Percentiles rank a stretch among this genome's conserved stretches.
These are phyloP conservation scores for Crepidodera aurea DNA, from an alignment of 2,888 invertebrate genomes.

Conservation along the genomic window DNA sequence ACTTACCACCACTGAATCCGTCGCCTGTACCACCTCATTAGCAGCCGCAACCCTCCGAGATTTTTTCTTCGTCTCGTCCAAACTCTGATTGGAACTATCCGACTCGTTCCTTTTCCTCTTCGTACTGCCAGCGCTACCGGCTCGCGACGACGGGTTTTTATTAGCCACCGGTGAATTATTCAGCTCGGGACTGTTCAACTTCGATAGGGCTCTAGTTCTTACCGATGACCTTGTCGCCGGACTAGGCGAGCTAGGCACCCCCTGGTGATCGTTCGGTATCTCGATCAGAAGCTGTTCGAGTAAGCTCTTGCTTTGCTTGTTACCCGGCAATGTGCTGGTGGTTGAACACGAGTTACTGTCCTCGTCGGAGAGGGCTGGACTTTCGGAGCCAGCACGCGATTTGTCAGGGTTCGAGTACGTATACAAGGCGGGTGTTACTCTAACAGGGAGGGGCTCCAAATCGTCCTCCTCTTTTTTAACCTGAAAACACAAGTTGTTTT, in stretches of 20 bases:
- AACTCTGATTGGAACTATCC: slow-evolving; percentile 74
- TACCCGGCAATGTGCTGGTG: slow-evolving; percentile 54
- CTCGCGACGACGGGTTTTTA: slow-evolving; percentile 19
- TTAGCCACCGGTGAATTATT: slow-evolving; percentile 52
- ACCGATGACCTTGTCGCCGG: slow-evolving; percentile 64
- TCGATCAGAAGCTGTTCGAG: slow-evolving; percentile 85
- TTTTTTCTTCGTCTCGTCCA: slow-evolving; percentile 57
- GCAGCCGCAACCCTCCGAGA: slow-evolving; percentile 65
- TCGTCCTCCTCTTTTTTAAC: slow-evolving; percentile 50
- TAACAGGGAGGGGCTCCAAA: slow-evolving; percentile 72
- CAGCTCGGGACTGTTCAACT: slow-evolving; percentile 71
- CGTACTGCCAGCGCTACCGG: slow-evolving; percentile 42
- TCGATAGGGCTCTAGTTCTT: slow-evolving; percentile 73
- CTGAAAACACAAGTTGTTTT: slow-evolving; percentile 35
- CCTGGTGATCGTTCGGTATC: slow-evolving; percentile 68
- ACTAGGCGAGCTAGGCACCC: slow-evolving; percentile 55
- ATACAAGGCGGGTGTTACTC: slow-evolving; percentile 77
- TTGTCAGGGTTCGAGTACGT: slow-evolving; percentile 75
- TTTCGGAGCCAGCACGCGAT: slow-evolving; percentile 58
- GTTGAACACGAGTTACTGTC: slow-evolving; percentile 50
- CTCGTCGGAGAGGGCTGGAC: slow-evolving; percentile 55
- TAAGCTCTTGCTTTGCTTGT: slow-evolving; percentile 65
- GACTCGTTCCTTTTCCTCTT: slow-evolving; percentile 84
- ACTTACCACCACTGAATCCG: slow-evolving; percentile 7
- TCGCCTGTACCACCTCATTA: background rate